A percentile compares a stretch with the other conserved stretches of the same genome.
Conservation (phyloP, 2,888 invertebrate genomes). For the Fabriciana adippe region DNA sequence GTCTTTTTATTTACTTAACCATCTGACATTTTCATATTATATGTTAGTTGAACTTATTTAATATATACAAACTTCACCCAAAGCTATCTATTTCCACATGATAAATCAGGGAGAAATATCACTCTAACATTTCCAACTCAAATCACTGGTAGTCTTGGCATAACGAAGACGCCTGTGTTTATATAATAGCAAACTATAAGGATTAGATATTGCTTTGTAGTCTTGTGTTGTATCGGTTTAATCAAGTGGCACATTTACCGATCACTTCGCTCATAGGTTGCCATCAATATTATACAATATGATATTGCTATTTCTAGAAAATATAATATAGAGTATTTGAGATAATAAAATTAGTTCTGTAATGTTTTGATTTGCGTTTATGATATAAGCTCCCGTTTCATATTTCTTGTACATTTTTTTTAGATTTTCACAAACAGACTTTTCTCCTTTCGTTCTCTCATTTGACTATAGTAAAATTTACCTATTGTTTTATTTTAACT, state of each 20-base stretch:
- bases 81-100: constrained; percentile 31
- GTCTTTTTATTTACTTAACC: too few relatives aligned
- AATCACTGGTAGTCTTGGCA: constrained; percentile 22
- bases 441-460: too few relatives aligned
- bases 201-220: constrained; percentile 35
- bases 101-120: constrained; percentile 33
- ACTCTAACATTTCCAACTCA: constrained; percentile 17
- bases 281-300: constrained; percentile 23
- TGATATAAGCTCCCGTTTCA: too few relatives aligned
- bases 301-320: constrained; percentile 14
- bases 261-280: constrained; percentile 30
- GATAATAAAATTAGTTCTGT: background rate
- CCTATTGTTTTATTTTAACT: too few relatives aligned
- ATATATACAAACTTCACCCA: background rate
- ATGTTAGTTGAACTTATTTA: background rate
- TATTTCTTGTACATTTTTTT: too few relatives aligned
- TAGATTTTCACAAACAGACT: too few relatives aligned
- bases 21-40: background rate
- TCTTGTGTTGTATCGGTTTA: constrained; percentile 36
- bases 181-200: constrained; percentile 39
- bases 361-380: background rate
- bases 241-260: constrained; percentile 38
- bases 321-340: background rate
- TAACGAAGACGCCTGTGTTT: constrained; percentile 39
- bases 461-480: too few relatives aligned